These are phyloP conservation scores for Echinops telfairi DNA, from an alignment of 2,113 vertebrate genomes.

Conservation along the genomic window DNA sequence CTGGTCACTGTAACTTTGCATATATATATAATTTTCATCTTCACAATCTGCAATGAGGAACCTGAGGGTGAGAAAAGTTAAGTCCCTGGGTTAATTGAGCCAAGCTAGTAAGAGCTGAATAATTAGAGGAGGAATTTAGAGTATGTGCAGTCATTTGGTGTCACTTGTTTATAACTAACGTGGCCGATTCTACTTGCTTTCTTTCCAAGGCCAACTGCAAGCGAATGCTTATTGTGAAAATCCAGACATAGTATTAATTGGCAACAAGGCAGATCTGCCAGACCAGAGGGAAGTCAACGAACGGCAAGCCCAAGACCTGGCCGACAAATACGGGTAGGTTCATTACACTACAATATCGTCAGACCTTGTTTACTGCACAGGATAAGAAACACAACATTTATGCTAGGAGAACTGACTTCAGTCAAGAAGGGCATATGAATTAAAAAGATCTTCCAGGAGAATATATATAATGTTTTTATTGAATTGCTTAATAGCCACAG, in stretches of 20 bases:
- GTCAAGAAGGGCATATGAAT: background rate
- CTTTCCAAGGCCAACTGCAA: conserved; percentile 92
- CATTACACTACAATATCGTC: too few relatives aligned
- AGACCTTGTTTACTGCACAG: background rate
- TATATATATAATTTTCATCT: background rate
- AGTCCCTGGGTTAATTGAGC: background rate
- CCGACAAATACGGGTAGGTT: conserved; percentile 95
- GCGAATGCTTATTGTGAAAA: conserved; percentile 98
- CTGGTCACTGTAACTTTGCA: accelerated
- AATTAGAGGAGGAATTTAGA: conserved; percentile 11
- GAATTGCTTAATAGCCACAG: background rate
- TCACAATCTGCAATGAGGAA: background rate
- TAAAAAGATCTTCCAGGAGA: background rate
- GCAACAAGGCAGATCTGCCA: conserved; percentile 95
- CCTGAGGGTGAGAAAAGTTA: background rate
- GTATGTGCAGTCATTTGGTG: conserved; percentile 49
- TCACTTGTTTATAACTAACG: conserved; percentile 63
- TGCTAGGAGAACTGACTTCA: background rate
- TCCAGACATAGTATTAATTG: conserved; percentile 96
- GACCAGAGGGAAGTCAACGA: conserved; percentile 97
- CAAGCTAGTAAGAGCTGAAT: background rate
- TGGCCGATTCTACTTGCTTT: conserved; percentile 65
- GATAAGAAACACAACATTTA: background rate
- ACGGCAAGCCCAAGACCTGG: conserved; percentile 95
- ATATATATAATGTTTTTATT: background rate